Evolutionary conservation across 1,140 invertebrate genomes (phyloP).

Genomic region (Drosophila yakuba): DNA sequence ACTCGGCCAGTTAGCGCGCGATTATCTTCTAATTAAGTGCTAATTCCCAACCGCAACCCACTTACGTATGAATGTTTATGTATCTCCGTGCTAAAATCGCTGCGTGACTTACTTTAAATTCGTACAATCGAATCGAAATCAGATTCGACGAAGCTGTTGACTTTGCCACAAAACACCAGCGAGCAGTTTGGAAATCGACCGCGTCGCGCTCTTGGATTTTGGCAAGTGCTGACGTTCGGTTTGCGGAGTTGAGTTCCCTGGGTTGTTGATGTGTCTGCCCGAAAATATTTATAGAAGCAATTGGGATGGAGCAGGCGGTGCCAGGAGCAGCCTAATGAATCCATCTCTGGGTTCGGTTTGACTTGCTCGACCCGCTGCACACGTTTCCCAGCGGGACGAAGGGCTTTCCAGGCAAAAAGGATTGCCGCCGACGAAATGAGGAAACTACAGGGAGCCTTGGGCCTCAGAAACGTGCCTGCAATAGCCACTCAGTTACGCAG

Average conservation of each 20-base stretch:
- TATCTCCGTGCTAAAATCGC: slow-evolving; percentile 58
- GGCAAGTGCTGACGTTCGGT: slow-evolving; percentile 51
- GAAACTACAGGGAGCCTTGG: background rate
- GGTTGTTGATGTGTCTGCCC: slow-evolving; percentile 16
- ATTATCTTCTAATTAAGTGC: slow-evolving; percentile 78
- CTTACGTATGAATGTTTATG: slow-evolving; percentile 25
- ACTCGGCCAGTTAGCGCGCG: slow-evolving; percentile 56
- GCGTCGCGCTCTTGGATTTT: slow-evolving; percentile 43
- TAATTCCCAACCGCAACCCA: slow-evolving; percentile 58
- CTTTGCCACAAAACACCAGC: slow-evolving; percentile 29
- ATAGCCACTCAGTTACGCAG: slow-evolving; percentile 7
- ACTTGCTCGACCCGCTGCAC: slow-evolving; percentile 26
- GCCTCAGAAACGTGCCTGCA: slow-evolving; percentile 30
- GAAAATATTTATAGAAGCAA: slow-evolving; percentile 50
- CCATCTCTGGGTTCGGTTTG: background rate
- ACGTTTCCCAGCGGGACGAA: slow-evolving; percentile 25
- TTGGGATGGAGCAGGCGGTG: slow-evolving; percentile 35
- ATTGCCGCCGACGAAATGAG: slow-evolving; percentile 8
- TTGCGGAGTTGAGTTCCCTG: background rate
- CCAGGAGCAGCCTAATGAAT: slow-evolving; percentile 24
- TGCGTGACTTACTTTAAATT: slow-evolving; percentile 83
- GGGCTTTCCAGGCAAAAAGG: slow-evolving; percentile 6
- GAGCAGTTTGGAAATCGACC: slow-evolving; percentile 23
- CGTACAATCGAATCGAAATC: slow-evolving; percentile 72
- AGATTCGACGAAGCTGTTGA: slow-evolving; percentile 60